Evolutionary conservation across 2,113 vertebrate genomes (phyloP).

Genomic region (Hyla sarda): DNA sequence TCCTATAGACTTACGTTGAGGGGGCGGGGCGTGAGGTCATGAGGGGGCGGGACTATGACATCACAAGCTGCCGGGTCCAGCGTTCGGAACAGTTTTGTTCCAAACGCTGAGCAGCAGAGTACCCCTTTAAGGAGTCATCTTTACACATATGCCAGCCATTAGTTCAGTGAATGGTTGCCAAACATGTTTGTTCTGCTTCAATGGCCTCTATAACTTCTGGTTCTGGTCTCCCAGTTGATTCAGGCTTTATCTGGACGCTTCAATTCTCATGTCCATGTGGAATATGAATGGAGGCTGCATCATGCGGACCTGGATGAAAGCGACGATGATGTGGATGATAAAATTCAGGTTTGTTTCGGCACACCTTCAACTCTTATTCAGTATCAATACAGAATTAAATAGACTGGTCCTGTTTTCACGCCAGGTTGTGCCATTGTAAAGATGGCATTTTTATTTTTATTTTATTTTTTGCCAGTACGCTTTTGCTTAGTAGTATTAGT

Average conservation of each 20-base stretch:
- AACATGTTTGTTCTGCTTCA: neutral
- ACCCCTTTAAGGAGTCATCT: no score
- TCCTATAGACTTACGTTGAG: no score
- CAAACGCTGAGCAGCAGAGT: no score
- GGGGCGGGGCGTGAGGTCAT: no score
- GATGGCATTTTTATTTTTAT: no score
- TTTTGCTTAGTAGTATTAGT: no score
- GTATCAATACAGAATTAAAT: neutral
- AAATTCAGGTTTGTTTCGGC: slow-evolving; percentile 71
- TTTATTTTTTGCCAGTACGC: no score
- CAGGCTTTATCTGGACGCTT: slow-evolving; percentile 92
- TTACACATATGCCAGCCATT: neutral
- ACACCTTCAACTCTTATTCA: neutral
- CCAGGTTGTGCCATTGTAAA: no score
- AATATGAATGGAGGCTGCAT: slow-evolving; percentile 94
- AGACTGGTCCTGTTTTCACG: no score
- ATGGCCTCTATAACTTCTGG: neutral
- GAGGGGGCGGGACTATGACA: no score
- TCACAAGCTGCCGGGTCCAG: no score
- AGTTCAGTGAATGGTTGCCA: neutral
- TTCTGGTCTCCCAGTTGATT: slow-evolving; percentile 75
- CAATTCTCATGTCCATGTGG: slow-evolving; percentile 93
- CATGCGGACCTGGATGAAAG: slow-evolving; percentile 95
- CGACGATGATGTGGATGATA: slow-evolving; percentile 95
- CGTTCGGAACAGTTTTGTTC: no score